Conservation (phyloP, 2,888 invertebrate genomes). For the Rhimphoctona megacephalus region DNA sequence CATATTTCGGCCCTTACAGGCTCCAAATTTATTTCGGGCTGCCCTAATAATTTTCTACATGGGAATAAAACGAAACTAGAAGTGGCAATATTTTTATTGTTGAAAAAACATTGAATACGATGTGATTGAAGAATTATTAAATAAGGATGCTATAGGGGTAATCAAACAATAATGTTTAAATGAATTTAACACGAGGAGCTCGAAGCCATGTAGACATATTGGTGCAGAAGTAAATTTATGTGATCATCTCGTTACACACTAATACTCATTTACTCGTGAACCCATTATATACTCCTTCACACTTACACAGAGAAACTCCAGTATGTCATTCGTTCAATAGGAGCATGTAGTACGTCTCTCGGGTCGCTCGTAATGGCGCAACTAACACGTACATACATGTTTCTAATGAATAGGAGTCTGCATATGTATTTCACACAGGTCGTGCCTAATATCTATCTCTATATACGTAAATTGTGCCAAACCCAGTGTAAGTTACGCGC, state of each 20-base stretch:
- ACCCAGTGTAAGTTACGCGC: conserved; percentile 61
- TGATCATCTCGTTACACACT: conserved; percentile 56
- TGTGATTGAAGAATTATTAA: neutral
- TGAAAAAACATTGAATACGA: neutral
- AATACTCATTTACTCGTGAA: conserved; percentile 52
- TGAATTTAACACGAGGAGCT: neutral
- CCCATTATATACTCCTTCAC: conserved; percentile 54
- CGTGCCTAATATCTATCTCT: conserved; percentile 18
- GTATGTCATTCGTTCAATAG: conserved; percentile 50
- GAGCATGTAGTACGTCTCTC: conserved; percentile 30
- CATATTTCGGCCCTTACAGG: no score
- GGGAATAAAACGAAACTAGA: no score
- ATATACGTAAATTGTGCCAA: conserved; percentile 51
- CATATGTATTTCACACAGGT: conserved; percentile 21
- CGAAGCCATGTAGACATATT: neutral
- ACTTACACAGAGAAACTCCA: conserved; percentile 21
- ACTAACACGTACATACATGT: neutral
- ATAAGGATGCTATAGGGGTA: neutral
- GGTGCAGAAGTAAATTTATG: conserved; percentile 12
- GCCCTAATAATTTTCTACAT: no score
- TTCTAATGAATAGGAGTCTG: conserved; percentile 6
- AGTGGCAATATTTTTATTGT: neutral
- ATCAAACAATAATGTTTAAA: neutral
- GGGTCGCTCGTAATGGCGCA: conserved; percentile 32
- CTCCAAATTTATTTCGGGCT: no score